phyloP scores from a whole-genome alignment of 2,888 invertebrate genomes.

The Scaptomyza polygonia region DNA sequence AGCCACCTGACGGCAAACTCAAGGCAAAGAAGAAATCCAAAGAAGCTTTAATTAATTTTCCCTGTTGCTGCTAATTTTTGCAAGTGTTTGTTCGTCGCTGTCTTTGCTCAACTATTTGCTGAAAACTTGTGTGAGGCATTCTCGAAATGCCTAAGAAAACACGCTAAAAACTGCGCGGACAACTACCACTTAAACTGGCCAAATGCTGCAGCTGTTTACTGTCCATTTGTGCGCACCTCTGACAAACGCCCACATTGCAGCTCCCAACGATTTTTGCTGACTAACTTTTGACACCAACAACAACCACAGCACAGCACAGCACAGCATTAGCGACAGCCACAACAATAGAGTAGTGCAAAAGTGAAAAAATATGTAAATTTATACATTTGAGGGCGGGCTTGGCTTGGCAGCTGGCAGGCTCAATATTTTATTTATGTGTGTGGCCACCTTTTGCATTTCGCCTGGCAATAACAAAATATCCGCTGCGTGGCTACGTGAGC shows the following conservation, averaged over 20 bases:
- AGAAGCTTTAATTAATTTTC: constrained; percentile 70
- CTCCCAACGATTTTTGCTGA: constrained; percentile 65
- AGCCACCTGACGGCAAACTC: constrained; percentile 56
- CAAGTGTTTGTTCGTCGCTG: constrained; percentile 14
- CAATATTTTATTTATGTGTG: constrained; percentile 75
- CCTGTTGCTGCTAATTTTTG: constrained; percentile 6
- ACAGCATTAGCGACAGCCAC: constrained; percentile 8
- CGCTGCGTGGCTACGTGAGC: constrained; percentile 63
- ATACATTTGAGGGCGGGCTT: constrained; percentile 46
- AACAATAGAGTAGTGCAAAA: constrained; percentile 6
- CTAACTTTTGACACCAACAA: constrained; percentile 65
- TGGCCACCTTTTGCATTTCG: constrained; percentile 68
- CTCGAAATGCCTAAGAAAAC: constrained; percentile 31
- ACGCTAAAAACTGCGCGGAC: constrained; percentile 17
- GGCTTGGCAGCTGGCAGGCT: constrained; percentile 45
- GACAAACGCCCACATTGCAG: neutral
- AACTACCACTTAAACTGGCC: constrained; percentile 30
- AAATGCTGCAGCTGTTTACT: constrained; percentile 43
- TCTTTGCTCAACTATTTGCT: constrained; percentile 62
- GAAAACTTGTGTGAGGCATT: constrained; percentile 44
- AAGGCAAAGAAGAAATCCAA: constrained; percentile 37
- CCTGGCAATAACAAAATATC: constrained; percentile 47
- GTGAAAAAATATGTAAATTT: constrained; percentile 66
- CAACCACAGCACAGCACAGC: constrained; percentile 1
- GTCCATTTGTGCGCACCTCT: constrained; percentile 24